Evolutionary conservation across 92 coral and sea anemone genomes (phyloP).

Genomic region (Anthopleura xanthogrammica): DNA sequence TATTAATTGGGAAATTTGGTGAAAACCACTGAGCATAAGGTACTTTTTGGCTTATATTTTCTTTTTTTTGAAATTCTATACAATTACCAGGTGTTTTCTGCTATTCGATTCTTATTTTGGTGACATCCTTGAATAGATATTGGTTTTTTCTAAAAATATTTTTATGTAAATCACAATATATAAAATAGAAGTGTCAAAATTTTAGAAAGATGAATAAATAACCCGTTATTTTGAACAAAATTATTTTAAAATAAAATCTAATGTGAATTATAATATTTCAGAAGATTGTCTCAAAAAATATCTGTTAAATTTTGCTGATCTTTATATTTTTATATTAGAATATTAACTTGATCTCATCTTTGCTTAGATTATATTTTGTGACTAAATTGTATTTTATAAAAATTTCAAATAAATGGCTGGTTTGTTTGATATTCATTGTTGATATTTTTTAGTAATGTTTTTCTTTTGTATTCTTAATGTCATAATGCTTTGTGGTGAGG

Average conservation of each 20-base stretch:
- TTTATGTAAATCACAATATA: neutral
- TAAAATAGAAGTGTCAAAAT: neutral
- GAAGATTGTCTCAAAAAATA: neutral
- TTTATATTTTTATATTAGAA: no score
- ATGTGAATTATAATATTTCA: neutral
- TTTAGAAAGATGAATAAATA: neutral
- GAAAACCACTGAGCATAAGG: constrained; percentile 3
- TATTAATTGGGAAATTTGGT: constrained; percentile 25
- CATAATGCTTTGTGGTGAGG: constrained; percentile 4
- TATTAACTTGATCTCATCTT: no score
- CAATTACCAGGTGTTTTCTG: neutral
- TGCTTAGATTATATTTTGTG: neutral
- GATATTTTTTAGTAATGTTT: neutral
- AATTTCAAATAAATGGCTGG: neutral
- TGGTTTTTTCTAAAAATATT: neutral
- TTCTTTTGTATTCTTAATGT: neutral
- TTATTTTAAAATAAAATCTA: neutral
- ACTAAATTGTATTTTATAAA: neutral
- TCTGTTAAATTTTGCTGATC: no score
- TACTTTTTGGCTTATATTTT: neutral
- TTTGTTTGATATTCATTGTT: constrained; percentile 14
- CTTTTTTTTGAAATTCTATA: neutral
- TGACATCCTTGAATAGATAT: neutral
- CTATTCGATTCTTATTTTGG: neutral
- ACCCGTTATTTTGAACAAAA: constrained; percentile 9